These are phyloP conservation scores for Hybognathus amarus DNA, from an alignment of 2,797 vertebrate species.

Conservation along the genomic window DNA sequence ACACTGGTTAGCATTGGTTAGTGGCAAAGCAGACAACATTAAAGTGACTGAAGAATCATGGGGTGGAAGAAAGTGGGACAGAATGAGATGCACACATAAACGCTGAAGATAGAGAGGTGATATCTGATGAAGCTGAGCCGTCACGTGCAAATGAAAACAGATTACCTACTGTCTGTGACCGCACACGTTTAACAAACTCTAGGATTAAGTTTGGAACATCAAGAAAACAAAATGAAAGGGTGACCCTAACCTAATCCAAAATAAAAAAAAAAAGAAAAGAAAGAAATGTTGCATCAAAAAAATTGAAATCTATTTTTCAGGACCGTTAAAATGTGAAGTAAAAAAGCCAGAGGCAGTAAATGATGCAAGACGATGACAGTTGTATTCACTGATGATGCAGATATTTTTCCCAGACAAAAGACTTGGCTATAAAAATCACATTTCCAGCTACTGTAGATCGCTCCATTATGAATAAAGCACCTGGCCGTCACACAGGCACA, in stretches of 20 bases:
- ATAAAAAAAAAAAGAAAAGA: background rate
- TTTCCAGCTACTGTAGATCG: conserved; percentile 9
- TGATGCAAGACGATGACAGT: too few relatives aligned
- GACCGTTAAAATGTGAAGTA: too few relatives aligned
- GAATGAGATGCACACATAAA: conserved; percentile 15
- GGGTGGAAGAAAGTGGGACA: conserved; percentile 17
- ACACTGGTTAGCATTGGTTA: conserved; percentile 51
- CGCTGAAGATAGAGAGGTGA: background rate
- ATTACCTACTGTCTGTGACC: background rate
- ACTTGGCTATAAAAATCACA: conserved; percentile 36
- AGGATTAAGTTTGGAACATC: background rate
- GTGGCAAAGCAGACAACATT: conserved; percentile 22
- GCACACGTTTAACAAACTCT: background rate
- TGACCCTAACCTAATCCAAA: background rate
- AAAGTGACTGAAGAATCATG: background rate
- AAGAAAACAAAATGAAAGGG: background rate
- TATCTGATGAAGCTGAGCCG: background rate
- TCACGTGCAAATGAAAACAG: background rate
- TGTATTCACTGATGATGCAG: too few relatives aligned
- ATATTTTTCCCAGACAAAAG: conserved; percentile 33
- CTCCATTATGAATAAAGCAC: conserved; percentile 46
- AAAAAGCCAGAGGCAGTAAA: too few relatives aligned
- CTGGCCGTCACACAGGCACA: conserved; percentile 41
- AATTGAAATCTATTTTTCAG: background rate
- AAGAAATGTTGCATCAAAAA: background rate